Evolutionary conservation across 2,113 vertebrate species (phyloP), one percentile per base, ranked within the genome.

Genomic region (Castor canadensis): DNA sequence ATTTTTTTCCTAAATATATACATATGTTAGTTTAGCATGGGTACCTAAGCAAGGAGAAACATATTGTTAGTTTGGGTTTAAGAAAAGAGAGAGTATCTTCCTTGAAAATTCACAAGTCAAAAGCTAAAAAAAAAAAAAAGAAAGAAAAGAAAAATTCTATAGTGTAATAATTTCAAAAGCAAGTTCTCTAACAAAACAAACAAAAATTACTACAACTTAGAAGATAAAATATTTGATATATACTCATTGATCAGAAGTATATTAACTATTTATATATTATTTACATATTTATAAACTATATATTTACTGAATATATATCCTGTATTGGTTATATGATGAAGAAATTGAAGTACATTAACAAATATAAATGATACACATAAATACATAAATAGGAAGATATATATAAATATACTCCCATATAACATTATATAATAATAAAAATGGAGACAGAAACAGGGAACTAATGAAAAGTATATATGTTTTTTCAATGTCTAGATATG

Each of bases 101-200:
- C n/a, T n/a, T n/a, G n/a, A n/a, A n/a, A n/a, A n/a, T 52, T 15
- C 52, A 10, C 8, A 0, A 24, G 9, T 17, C 17, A 54, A 1
- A 22, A 30, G 35, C 60, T 52, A 84, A 83, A 87, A 67, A 26
- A 64, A 58, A 5, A 69, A 69, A 0, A 47, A 52, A 87, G n/a
- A n/a, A n/a, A n/a, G n/a, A 92, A 69, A 45, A 5, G 86, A 26
- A 32, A 89, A 60, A 43, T 0, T 16, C 1, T 28, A 72, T 58
- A 3, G 15, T 84, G 8, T 80, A 72, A 81, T 45, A 38, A 69
- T 3, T 52, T 92, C 58, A 66, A 94, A 88, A 28, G 0, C 16
- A 60, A 73, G 35, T 1, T 67, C 1, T 76, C 88, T 32, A 77
- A 56, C 49, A 49, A 49, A 9, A 58, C 43, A 83, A 60, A 72